These are phyloP conservation scores for Rhyzopertha dominica DNA, from an alignment of 1,140 invertebrate genomes.

Conservation along the genomic window DNA sequence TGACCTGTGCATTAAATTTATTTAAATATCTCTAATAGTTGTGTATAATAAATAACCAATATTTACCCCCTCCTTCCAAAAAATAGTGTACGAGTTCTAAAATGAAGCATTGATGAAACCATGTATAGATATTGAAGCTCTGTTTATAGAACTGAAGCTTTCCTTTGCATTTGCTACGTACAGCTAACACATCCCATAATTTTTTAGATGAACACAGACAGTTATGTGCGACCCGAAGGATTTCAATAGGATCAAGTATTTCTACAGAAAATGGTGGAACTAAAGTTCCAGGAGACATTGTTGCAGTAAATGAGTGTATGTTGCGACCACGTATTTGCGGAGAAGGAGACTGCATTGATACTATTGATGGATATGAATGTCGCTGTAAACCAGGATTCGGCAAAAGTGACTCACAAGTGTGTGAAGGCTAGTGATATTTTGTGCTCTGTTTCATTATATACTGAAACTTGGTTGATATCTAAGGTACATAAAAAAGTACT, in stretches of 20 bases:
- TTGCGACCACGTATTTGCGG: slow-evolving; percentile 70
- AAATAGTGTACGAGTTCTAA: too few relatives aligned
- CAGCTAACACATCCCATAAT: too few relatives aligned
- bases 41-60: too few relatives aligned
- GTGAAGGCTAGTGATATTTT: slow-evolving; percentile 38
- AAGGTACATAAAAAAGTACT: slow-evolving; percentile 31
- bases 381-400: slow-evolving; percentile 38
- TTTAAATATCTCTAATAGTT: too few relatives aligned
- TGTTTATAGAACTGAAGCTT: too few relatives aligned
- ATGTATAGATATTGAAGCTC: too few relatives aligned
- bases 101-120: too few relatives aligned
- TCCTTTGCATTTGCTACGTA: too few relatives aligned
- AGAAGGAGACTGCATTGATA: slow-evolving; percentile 71
- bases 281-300: slow-evolving; percentile 14
- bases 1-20: too few relatives aligned
- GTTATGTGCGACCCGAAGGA: slow-evolving; percentile 40
- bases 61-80: too few relatives aligned
- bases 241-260: slow-evolving; percentile 10
- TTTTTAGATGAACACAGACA: slow-evolving; percentile 39
- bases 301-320: slow-evolving; percentile 67
- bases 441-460: neutral
- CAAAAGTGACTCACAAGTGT: slow-evolving; percentile 32
- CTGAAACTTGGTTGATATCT: neutral
- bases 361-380: slow-evolving; percentile 64
- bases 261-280: slow-evolving; percentile 15